Evolutionary conservation across 2,888 invertebrate species (phyloP).

Genomic region (Thyatira batis): DNA sequence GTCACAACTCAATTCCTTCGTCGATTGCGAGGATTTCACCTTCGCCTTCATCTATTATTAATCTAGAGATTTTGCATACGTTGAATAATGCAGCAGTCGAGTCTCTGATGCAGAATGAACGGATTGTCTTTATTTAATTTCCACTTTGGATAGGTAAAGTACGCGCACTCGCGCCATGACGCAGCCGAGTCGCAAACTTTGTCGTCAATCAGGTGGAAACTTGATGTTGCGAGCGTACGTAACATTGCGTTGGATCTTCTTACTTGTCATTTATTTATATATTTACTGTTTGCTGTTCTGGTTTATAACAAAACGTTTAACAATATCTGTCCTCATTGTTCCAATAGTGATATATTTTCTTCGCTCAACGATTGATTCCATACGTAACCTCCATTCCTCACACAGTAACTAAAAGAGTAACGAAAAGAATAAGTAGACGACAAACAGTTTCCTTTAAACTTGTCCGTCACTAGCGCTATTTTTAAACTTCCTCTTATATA

Average conservation of each 20-base stretch:
- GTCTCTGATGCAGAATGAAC: slow-evolving; percentile 60
- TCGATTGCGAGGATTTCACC: slow-evolving; percentile 60
- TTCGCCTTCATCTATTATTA: slow-evolving; percentile 71
- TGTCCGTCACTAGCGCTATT: too few relatives aligned
- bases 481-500: too few relatives aligned
- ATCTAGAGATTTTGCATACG: slow-evolving; percentile 68
- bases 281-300: too few relatives aligned
- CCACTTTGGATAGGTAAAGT: slow-evolving; percentile 46
- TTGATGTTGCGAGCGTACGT: slow-evolving; percentile 30
- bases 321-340: too few relatives aligned
- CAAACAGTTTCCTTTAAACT: too few relatives aligned
- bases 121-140: slow-evolving; percentile 72
- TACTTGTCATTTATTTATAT: background rate
- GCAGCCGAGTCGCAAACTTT: slow-evolving; percentile 30
- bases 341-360: too few relatives aligned
- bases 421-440: too few relatives aligned
- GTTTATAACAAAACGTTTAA: too few relatives aligned
- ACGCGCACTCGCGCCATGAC: slow-evolving; percentile 32
- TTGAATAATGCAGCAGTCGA: slow-evolving; percentile 67
- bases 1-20: slow-evolving; percentile 55
- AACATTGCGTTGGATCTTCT: slow-evolving; percentile 20
- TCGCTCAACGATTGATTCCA: too few relatives aligned
- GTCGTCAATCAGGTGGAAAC: background rate
- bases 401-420: too few relatives aligned
- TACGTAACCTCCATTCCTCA: too few relatives aligned